Conservation (phyloP, 2,888 invertebrate genomes). For the Agrypnus murinus region DNA sequence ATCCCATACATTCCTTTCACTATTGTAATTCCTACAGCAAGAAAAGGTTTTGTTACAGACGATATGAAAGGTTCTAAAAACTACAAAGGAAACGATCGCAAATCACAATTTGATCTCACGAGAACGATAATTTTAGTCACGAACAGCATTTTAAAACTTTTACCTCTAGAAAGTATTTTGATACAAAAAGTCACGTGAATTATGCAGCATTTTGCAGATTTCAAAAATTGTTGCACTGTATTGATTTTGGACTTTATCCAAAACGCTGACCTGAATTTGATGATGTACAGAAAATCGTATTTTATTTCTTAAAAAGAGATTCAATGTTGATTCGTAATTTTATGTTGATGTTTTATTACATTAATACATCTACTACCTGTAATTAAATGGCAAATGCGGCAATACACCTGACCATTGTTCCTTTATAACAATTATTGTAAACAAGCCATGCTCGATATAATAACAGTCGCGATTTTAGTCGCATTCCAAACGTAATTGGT, state of each 20-base stretch:
- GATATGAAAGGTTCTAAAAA: neutral
- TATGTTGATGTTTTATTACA: too few species aligned
- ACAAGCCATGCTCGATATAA: too few species aligned
- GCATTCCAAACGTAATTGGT: too few species aligned
- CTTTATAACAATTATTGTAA: too few species aligned
- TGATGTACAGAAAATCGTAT: too few species aligned
- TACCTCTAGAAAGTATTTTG: neutral
- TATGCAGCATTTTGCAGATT: neutral
- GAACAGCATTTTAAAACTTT: slow-evolving; percentile 1
- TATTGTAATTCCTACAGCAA: neutral
- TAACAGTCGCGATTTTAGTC: too few species aligned
- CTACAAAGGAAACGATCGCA: neutral
- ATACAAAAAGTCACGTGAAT: neutral
- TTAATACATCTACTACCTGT: too few species aligned
- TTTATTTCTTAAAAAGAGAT: too few species aligned
- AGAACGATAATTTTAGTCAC: slow-evolving; percentile 12
- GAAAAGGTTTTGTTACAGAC: neutral
- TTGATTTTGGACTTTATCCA: slow-evolving; percentile 3
- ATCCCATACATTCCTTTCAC: too few species aligned
- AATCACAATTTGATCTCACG: slow-evolving; percentile 6
- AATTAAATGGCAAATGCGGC: too few species aligned
- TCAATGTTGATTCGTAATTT: too few species aligned
- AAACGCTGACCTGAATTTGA: neutral
- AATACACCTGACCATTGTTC: too few species aligned
- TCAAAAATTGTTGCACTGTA: neutral